phyloP scores from a whole-genome alignment of 23 tunicate species.

The Trididemnum clinides region DNA sequence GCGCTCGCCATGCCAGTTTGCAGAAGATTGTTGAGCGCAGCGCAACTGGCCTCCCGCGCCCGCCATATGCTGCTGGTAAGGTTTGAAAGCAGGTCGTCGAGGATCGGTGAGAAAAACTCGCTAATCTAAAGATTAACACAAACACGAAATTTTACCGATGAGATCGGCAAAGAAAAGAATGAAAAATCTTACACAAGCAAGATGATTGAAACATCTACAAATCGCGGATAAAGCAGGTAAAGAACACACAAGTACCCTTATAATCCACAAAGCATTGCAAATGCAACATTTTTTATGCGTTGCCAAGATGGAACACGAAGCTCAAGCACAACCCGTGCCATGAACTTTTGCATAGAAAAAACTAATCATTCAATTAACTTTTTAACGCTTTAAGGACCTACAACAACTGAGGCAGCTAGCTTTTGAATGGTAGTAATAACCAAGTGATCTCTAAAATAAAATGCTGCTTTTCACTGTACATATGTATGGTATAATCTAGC shows the following conservation, averaged over 20 bases:
- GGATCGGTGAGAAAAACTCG: conserved; percentile 5
- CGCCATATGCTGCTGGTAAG: conserved; percentile 66
- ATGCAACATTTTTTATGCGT: no score
- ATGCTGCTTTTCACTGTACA: not conserved
- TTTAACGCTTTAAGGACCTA: not conserved
- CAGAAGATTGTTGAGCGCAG: conserved; percentile 73
- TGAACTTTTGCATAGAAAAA: no score
- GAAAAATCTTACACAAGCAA: not conserved
- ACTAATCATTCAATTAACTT: not conserved
- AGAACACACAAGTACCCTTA: not conserved
- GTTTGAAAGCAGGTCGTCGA: conserved; percentile 53
- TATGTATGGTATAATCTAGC: not conserved
- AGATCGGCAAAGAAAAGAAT: not conserved
- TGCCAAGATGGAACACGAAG: no score
- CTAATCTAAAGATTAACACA: conserved; percentile 43
- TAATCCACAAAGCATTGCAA: no score
- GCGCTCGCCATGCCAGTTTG: conserved; percentile 27
- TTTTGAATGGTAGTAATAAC: not conserved
- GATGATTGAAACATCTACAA: not conserved
- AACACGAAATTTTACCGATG: not conserved
- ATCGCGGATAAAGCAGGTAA: not conserved
- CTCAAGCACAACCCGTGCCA: no score
- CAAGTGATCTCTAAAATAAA: not conserved
- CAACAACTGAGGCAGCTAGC: no score
- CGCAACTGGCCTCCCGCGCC: conserved; percentile 68